Evolutionary conservation across 1,140 invertebrate genomes (phyloP).

Genomic region (Drosophila triauraria): DNA sequence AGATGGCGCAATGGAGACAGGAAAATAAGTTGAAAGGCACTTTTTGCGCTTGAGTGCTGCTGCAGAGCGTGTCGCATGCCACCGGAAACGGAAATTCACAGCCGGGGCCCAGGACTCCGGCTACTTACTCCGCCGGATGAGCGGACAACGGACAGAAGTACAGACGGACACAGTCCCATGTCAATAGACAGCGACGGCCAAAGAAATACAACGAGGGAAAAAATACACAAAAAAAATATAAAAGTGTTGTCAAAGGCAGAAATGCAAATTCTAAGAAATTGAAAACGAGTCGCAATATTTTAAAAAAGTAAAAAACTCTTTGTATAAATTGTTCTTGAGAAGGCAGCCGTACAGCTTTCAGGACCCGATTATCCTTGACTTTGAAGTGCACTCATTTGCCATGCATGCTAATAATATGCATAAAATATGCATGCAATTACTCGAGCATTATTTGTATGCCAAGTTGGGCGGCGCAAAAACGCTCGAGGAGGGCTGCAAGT

Average conservation of each 20-base stretch:
- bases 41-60: conserved; percentile 73
- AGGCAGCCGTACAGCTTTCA: not conserved
- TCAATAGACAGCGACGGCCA: conserved; percentile 54
- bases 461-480: conserved; percentile 29
- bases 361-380: conserved; percentile 23
- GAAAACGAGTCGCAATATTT: conserved; percentile 72
- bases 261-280: conserved; percentile 77
- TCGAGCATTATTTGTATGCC: conserved; percentile 31
- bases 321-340: conserved; percentile 48
- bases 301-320: conserved; percentile 61
- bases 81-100: conserved; percentile 76
- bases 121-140: conserved; percentile 63
- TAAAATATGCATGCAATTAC: conserved; percentile 69
- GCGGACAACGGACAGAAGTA: conserved; percentile 22
- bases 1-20: conserved; percentile 64
- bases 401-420: conserved; percentile 71
- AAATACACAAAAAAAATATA: conserved; percentile 15
- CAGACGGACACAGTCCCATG: conserved; percentile 54
- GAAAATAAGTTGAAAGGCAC: conserved; percentile 78
- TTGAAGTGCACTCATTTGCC: conserved; percentile 54
- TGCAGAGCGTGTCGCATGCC: conserved; percentile 64
- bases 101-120: conserved; percentile 50
- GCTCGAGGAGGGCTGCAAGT: conserved; percentile 27
- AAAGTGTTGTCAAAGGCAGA: conserved; percentile 65
- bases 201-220: conserved; percentile 26